Evolutionary conservation across 1,140 invertebrate genomes (phyloP).

Genomic region (Brachionus paranguensis): DNA sequence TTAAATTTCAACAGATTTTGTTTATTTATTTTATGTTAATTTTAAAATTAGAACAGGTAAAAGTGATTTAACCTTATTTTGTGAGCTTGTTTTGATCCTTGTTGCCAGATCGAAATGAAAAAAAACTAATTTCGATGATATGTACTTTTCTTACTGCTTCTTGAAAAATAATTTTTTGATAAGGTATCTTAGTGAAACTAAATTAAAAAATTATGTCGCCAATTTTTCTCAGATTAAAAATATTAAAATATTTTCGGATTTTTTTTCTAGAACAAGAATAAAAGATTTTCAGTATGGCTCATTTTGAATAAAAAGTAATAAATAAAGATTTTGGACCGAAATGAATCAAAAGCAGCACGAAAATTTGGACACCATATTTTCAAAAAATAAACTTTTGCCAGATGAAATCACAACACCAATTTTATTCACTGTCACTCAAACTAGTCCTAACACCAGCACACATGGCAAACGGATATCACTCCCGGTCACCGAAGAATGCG

Average conservation of each 20-base stretch:
- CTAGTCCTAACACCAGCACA: not conserved
- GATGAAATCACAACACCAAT: not conserved
- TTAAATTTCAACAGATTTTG: no score
- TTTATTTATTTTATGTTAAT: no score
- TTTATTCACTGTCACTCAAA: not conserved
- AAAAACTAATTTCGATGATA: not conserved
- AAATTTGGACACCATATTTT: not conserved
- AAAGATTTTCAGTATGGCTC: not conserved
- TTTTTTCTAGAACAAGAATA: not conserved
- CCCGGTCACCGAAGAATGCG: not conserved
- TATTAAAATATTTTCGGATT: not conserved
- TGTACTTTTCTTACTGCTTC: not conserved
- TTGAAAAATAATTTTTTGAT: not conserved
- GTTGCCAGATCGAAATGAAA: not conserved
- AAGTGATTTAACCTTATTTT: no score
- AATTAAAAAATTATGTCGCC: not conserved
- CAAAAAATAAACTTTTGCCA: not conserved
- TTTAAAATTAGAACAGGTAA: no score
- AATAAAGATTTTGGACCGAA: not conserved
- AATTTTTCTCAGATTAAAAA: not conserved
- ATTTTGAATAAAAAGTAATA: not conserved
- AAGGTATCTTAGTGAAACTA: not conserved
- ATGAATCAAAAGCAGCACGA: conserved; percentile 26
- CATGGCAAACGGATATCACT: not conserved
- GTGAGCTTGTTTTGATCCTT: no score